A percentile compares a stretch with the other conserved stretches of the same genome.
Evolutionary conservation across 2,797 vertebrate genomes (phyloP).

Genomic region (Pygocentrus nattereri): DNA sequence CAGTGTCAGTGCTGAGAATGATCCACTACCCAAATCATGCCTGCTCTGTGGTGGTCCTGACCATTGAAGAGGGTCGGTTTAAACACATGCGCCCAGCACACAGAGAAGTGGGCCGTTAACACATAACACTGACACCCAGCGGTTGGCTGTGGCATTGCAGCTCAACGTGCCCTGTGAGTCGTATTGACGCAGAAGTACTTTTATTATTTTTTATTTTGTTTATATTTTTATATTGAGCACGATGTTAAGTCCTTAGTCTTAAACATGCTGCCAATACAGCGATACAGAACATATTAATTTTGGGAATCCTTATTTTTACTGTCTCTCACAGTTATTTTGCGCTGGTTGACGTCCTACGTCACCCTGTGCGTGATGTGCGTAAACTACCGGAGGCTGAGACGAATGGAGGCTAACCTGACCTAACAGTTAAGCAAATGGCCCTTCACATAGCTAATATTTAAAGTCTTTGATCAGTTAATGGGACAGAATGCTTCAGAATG

Average conservation of each 20-base stretch:
- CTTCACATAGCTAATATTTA: neutral
- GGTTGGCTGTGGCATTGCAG: neutral
- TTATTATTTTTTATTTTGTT: neutral
- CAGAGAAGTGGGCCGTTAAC: neutral
- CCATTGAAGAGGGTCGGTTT: too few relatives aligned
- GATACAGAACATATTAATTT: too few relatives aligned
- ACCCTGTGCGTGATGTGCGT: neutral
- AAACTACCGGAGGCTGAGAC: neutral
- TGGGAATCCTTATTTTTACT: too few relatives aligned
- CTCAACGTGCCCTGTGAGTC: neutral
- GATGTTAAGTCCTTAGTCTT: too few relatives aligned
- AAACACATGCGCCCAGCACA: too few relatives aligned
- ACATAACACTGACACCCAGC: conserved; percentile 1
- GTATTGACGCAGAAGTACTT: neutral
- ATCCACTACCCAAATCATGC: too few relatives aligned
- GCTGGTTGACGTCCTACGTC: neutral
- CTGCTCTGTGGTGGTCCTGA: too few relatives aligned
- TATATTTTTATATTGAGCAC: too few relatives aligned
- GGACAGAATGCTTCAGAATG: neutral
- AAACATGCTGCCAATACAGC: too few relatives aligned
- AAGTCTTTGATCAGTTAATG: neutral
- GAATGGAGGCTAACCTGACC: neutral
- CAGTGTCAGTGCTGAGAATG: too few relatives aligned
- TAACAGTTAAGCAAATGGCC: neutral
- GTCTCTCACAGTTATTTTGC: neutral